Conservation (phyloP, 2,113 vertebrate genomes). For the Aegithalos caudatus region DNA sequence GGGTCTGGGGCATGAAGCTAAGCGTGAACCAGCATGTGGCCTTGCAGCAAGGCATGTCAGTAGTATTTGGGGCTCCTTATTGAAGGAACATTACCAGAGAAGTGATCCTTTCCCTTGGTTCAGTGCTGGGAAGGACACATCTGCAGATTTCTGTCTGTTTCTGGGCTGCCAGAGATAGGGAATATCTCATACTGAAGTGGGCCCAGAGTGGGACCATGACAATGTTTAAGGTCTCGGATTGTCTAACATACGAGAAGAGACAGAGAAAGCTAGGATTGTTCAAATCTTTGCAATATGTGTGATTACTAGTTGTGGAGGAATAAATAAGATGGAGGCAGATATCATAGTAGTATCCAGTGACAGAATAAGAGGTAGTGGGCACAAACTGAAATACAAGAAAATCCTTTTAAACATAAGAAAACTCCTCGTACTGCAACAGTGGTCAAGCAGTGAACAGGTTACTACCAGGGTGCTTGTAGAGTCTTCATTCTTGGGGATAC, state of each 20-base stretch:
- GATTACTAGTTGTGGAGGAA: neutral
- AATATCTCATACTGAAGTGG: neutral
- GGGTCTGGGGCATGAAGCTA: neutral
- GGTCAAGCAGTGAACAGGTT: neutral
- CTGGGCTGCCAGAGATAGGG: neutral
- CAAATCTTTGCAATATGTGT: neutral
- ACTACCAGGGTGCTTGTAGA: neutral
- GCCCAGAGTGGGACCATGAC: neutral
- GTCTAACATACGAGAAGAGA: neutral
- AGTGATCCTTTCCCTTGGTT: neutral
- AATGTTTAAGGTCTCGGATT: neutral
- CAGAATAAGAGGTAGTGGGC: neutral
- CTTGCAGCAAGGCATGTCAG: neutral
- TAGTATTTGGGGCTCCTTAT: neutral
- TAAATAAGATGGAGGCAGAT: neutral
- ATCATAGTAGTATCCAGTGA: neutral
- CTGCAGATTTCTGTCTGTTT: neutral
- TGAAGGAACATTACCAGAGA: neutral
- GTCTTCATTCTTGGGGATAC: neutral
- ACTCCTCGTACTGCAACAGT: neutral
- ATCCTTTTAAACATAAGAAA: neutral
- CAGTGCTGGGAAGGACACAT: neutral
- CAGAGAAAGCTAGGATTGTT: neutral
- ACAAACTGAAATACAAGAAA: neutral
- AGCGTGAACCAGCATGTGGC: neutral